Evolutionary conservation across 2,888 invertebrate species (phyloP).

Genomic region (Eupithecia subumbrata): DNA sequence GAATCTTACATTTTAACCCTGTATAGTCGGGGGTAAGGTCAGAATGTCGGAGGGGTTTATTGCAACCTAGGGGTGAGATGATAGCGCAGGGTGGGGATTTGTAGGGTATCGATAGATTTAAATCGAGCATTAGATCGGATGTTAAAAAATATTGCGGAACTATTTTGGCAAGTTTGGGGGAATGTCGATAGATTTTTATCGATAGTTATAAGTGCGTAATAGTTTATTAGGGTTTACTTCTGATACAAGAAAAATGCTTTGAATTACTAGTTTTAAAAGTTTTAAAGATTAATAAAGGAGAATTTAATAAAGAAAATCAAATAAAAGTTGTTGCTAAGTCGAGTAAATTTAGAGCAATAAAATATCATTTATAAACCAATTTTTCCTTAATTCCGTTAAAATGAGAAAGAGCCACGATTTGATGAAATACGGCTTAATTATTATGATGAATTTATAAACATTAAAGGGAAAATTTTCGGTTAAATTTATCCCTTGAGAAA

Average conservation of each 20-base stretch:
- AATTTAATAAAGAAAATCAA: conserved; percentile 6
- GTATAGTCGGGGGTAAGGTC: conserved; percentile 41
- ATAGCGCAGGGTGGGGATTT: conserved; percentile 25
- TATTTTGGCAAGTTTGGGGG: conserved; percentile 9
- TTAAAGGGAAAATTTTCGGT: conserved; percentile 30
- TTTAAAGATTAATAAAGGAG: too few relatives aligned
- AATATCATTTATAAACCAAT: conserved; percentile 15
- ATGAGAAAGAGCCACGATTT: conserved; percentile 28
- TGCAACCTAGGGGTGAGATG: conserved; percentile 44
- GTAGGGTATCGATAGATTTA: conserved; percentile 35
- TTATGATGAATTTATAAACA: conserved; percentile 35
- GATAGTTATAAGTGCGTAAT: conserved; percentile 10
- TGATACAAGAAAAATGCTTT: background rate
- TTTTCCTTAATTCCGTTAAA: conserved; percentile 20
- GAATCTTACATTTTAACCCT: conserved; percentile 46
- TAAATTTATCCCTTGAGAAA: conserved; percentile 29
- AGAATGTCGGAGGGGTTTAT: conserved; percentile 45
- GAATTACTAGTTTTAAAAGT: background rate
- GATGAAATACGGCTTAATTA: conserved; percentile 35
- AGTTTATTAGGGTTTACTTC: conserved; percentile 1
- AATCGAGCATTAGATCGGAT: conserved; percentile 28
- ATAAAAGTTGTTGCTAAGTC: background rate
- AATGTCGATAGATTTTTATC: conserved; percentile 13
- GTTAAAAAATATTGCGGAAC: conserved; percentile 31
- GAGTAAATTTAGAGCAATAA: conserved; percentile 15